Evolutionary conservation across 2,797 vertebrate species (phyloP), one percentile per base, ranked within the genome.

Genomic region (Pampus argenteus): DNA sequence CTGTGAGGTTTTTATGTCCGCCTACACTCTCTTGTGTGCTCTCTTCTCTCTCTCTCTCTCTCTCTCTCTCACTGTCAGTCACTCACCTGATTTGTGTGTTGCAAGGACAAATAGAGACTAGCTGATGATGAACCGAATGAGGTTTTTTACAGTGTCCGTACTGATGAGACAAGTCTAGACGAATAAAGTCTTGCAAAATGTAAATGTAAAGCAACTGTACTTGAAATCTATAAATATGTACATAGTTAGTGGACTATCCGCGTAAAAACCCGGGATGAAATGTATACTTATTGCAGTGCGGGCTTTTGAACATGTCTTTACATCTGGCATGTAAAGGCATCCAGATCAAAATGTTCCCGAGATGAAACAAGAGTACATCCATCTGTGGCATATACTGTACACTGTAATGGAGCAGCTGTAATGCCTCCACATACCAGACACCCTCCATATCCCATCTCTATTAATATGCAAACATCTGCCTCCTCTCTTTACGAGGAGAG

Each of bases 391-490:
- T 86, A 76, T 75, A 89, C 74, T 76, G 80, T 88, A 79, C 47
- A 75, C 62, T 68, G 85, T 79, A 82, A 82, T 67, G 72, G 58
- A 86, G 85, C 90, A 92, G 88, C 88, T 92, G 88, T 76, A 88
- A 71, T 28, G 67, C 78, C 78, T 87, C 78, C 57, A 70, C 47
- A 58, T 66, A 69, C 69, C 84, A 87, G 79, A 86, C 81, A 84
- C 50, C 61, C 67, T 78, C 78, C 78, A 66, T 49, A 69, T 79
- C 84, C 72, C 56, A 38, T 83, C 80, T 84, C 83, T 73, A 91
- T 93, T 92, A 90, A 90, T 84, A 93, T 93, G 91, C 91, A 87
- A 93, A 93, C 93, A 94, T 94, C 92, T 93, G 91, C 86, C 77
- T 76, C 31, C 66, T 68, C 59, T 76, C 74, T 87, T 90, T 89